A percentile compares a stretch with the other conserved stretches of the same genome.
Conservation (phyloP, 2,797 vertebrate genomes). For the Esox masquinongy region DNA sequence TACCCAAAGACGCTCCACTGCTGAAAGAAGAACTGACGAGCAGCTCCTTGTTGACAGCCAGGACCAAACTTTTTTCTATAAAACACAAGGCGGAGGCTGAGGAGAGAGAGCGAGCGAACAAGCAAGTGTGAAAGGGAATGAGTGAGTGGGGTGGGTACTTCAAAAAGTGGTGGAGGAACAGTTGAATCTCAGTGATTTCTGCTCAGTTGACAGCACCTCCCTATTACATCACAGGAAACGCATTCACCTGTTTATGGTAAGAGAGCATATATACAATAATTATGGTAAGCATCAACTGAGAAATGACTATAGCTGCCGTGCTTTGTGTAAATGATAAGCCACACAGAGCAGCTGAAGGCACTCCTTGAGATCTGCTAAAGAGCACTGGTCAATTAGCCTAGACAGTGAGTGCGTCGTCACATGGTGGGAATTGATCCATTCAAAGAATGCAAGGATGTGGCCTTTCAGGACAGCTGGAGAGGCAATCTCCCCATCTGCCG, state of each 20-base stretch:
- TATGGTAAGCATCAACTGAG: neutral
- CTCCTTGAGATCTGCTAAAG: constrained; percentile 3
- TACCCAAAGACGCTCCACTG: constrained; percentile 21
- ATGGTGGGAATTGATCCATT: constrained; percentile 41
- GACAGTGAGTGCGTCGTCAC: constrained; percentile 27
- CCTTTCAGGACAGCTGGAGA: constrained; percentile 8
- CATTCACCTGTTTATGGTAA: no score
- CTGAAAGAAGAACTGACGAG: constrained; percentile 1
- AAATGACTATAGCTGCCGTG: neutral
- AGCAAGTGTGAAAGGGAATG: constrained; percentile 13
- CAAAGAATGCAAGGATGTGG: neutral
- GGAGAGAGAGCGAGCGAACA: constrained; percentile 9
- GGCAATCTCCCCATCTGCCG: constrained; percentile 16
- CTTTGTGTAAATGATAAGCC: neutral
- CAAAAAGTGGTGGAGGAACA: neutral
- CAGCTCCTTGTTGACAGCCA: constrained; percentile 14
- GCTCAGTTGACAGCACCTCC: no score
- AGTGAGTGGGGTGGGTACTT: neutral
- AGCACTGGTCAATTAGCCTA: constrained; percentile 21
- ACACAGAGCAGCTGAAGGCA: constrained; percentile 7
- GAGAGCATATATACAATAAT: no score
- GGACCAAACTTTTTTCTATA: constrained; percentile 13
- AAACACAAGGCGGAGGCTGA: neutral
- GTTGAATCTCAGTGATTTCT: neutral
- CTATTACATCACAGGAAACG: no score